Percentiles rank a stretch among this genome's conserved stretches.
Evolutionary conservation across 2,888 invertebrate species (phyloP).

Genomic region (Conistra vaccinii): DNA sequence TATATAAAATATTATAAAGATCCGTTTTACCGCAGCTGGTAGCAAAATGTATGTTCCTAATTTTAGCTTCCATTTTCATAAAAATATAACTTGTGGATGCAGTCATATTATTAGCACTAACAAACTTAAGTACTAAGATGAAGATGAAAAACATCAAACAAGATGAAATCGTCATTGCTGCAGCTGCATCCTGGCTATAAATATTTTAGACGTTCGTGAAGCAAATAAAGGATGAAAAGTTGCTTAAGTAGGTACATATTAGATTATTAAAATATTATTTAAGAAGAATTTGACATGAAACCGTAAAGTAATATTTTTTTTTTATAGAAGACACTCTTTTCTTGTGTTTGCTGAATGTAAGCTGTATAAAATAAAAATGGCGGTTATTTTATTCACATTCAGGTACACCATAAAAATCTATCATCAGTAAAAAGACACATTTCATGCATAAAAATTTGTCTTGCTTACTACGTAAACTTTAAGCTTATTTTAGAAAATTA

Average conservation of each 20-base stretch:
- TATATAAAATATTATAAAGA: neutral
- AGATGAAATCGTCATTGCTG: slow-evolving; percentile 13
- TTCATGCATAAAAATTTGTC: neutral
- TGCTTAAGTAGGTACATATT: neutral
- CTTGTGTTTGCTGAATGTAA: neutral
- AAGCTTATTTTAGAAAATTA: neutral
- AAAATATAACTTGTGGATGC: slow-evolving; percentile 9
- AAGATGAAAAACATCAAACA: slow-evolving; percentile 27
- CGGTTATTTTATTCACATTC: neutral
- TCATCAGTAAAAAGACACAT: neutral
- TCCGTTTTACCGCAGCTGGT: neutral
- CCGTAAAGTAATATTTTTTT: too few relatives aligned
- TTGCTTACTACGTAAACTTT: too few relatives aligned
- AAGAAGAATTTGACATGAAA: neutral
- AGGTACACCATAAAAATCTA: neutral
- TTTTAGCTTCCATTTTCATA: slow-evolving; percentile 10
- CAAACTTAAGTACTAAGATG: slow-evolving; percentile 11
- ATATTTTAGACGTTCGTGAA: neutral
- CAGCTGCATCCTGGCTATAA: slow-evolving; percentile 4
- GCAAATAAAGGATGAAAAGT: neutral
- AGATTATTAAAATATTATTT: neutral
- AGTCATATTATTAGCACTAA: slow-evolving; percentile 15
- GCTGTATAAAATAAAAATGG: neutral
- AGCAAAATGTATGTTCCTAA: neutral
- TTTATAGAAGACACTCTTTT: too few relatives aligned